phyloP scores from a whole-genome alignment of 2,113 vertebrate species.

The Thalassarche chlororhynchos region DNA sequence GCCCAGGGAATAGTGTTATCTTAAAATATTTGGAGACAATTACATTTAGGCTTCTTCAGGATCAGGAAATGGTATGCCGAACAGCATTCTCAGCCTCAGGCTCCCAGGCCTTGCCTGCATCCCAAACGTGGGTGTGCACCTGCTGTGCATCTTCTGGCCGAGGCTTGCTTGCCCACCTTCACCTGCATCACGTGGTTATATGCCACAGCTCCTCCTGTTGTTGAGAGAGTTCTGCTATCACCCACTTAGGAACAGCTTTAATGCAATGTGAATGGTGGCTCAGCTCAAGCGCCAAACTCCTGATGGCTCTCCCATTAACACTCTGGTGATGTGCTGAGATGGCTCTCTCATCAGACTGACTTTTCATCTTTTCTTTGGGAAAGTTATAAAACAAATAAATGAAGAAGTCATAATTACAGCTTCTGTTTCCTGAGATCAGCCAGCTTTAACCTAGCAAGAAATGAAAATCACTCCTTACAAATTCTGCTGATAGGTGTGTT shows the following conservation, averaged over 20 bases:
- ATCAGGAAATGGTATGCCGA: not conserved
- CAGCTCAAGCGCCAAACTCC: not conserved
- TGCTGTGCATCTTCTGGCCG: not conserved
- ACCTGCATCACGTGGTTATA: fast-evolving
- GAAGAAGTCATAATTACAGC: not conserved
- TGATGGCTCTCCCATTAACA: not conserved
- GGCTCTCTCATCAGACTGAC: not conserved
- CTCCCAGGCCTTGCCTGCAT: not conserved
- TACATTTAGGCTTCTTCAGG: not conserved
- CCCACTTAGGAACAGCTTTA: not conserved
- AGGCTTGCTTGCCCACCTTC: not conserved
- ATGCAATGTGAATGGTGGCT: not conserved
- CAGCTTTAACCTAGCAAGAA: not conserved
- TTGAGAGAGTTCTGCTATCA: not conserved
- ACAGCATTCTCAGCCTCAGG: not conserved
- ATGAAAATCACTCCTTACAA: not conserved
- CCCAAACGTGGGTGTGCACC: not conserved
- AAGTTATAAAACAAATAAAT: not conserved
- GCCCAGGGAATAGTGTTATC: not conserved
- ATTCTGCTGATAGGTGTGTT: not conserved
- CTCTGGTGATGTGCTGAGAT: not conserved
- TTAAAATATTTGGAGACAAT: not conserved
- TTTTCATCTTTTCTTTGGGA: not conserved
- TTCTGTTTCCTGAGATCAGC: not conserved
- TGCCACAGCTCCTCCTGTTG: not conserved